Evolutionary conservation across 1,140 invertebrate genomes (phyloP), one percentile per base, ranked within the genome.

Genomic region (Drosophila arawakana): DNA sequence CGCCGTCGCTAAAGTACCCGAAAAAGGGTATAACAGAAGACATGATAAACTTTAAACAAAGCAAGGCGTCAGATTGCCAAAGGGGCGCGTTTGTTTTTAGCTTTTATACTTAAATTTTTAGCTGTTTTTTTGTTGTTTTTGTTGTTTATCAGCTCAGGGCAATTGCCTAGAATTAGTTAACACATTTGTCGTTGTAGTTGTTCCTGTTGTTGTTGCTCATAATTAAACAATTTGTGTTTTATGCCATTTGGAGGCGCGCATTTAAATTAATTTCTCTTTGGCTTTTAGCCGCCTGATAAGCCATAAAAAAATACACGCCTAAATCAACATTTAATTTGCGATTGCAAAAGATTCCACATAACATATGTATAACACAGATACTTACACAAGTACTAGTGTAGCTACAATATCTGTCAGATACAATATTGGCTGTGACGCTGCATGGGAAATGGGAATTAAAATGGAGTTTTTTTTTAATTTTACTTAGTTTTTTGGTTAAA

Each of bases 111-210:
- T 69, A 58, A 47, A 43, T 58, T 78, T 61, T 44, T 55, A 10
- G 34, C 30, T 39, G 25, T 30, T 47, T 37, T 37, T 46, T 50
- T 70, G 11, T 18, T 54, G 7, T 43, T 18, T 3, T 57, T 41
- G 43, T 63, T 41, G 35, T 73, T 84, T 85, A 84, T 84, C 81
- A 84, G 78, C 55, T 80, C 67, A 57, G 37, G 54, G 69, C 58
- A 86, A 89, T 86, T 85, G 80, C 82, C 81, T 70, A 75, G 83
- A 89, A 88, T 88, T 89, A 88, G 83, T 88, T 88, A 88, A 89
- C 84, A 83, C 80, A 78, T 83, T 85, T 86, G 70, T 39, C 25
- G 25, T 30, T 30, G 25, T 30, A 54, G 35, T 46, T 71, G n/a
- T 59, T 44, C 34, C 35, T 57, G 57, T 76, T 49, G 30, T n/a